Evolutionary conservation across 2,113 vertebrate species (phyloP), one percentile per base, ranked within the genome.

Genomic region (Australoheros scitulus): DNA sequence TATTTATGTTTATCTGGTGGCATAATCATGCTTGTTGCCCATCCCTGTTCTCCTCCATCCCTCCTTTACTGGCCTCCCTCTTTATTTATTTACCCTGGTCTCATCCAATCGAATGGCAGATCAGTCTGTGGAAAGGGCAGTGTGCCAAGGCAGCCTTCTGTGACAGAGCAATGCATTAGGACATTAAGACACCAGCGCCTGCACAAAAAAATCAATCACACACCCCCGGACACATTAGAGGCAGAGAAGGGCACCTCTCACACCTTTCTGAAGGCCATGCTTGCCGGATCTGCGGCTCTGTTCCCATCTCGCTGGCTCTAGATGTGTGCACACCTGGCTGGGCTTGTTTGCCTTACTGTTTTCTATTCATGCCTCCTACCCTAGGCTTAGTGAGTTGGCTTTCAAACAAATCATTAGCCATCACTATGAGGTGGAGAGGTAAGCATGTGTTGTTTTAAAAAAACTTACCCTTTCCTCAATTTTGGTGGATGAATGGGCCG

Each of bases 131-230:
- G 87, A 94, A 94, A 94, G 93, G 95, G 94, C 93, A 94, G 89
- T 81, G 92, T 94, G 94, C 94, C 94, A 96, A 93, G 92, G 84
- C 87, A 87, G 89, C 83, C 89, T 90, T 89, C 88, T 94, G 94
- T 94, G 94, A 95, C 94, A 93, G 94, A 92, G 92, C 91, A 92
- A 94, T 94, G 92, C 94, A 95, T 95, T 94, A 95, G 95, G 92
- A 94, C 95, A 95, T 96, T 94, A 95, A 94, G 94, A 93, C 92
- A 90, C 93, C 90, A 86, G 91, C 91, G 93, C 88, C 91, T 86
- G 88, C 50, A 56, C 92, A 85, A 87, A 90, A 10, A 92, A 94
- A 96, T 95, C 94, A 94, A 95, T 95, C 94, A 91, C 79, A 58
- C 92, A 81, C 89, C 91, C 86, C 84, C 83, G 81, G 88, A 89